Base-by-base conservation (phyloP, 2,797 vertebrate species). In the Apogon hyalosoma region DNA sequence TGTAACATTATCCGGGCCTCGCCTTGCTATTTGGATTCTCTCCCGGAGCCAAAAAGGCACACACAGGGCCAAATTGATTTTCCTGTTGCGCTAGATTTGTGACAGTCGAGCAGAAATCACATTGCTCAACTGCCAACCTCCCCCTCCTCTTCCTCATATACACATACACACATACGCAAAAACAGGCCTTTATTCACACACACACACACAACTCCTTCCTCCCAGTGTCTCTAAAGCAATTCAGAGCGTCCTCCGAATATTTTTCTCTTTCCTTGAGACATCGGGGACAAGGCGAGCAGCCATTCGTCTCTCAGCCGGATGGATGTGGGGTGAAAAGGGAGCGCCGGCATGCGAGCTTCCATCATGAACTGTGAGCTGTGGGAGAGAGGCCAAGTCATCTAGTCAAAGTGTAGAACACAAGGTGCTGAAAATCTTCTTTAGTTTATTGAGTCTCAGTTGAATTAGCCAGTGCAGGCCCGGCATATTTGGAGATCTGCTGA, bases 51-150 rank as follows among this genome's bases (percentile, higher is more conserved):
- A 85, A 89, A 88, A 88, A 92, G 88, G 87, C 90, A 89, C 88
- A 91, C 88, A 88, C 84, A 76, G 88, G 87, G 84, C 92, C 91
- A 93, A 93, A 94, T 94, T 92, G 93, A 94, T 94, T 94, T 94
- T 93, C 91, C 92, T 92, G 92, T 91, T 92, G 90, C 84, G 90
- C 90, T 90, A 92, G 93, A 93, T 93, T 94, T 94, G 92, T 92
- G 93, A 93, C 93, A 92, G 90, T 91, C 83, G 77, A 89, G 90
- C 90, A 92, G 90, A 93, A 93, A 92, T 93, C 90, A 91, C 92
- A 92, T 93, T 88, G 90, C 91, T 92, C 92, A 92, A 86, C 82
- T 47, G 81, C 85, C 86, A 90, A 79, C 77, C 77, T 47, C 67
- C 59, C 63, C 85, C 76, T 60, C 80, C 78, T 57, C 77, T 57